phyloP scores from a whole-genome alignment of 2,797 vertebrate species.

The Arremon brunneinucha region DNA sequence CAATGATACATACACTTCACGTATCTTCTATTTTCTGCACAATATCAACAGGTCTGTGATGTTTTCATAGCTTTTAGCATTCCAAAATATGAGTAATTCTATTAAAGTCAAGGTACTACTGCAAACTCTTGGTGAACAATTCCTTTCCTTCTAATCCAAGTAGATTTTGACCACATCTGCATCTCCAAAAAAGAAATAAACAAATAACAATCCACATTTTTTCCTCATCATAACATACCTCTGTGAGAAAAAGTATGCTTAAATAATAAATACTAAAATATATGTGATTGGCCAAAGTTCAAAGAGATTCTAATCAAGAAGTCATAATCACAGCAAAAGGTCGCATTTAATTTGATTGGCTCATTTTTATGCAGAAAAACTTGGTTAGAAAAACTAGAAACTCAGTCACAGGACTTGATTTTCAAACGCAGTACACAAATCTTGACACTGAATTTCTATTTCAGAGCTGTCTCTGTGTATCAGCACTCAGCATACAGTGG shows the following conservation, averaged over 20 bases:
- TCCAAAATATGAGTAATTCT: background rate
- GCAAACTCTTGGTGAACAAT: background rate
- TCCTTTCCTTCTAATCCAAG: background rate
- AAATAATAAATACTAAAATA: slow-evolving; percentile 12
- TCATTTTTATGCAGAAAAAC: slow-evolving; percentile 40
- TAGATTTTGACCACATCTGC: background rate
- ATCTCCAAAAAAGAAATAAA: background rate
- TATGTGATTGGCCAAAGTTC: slow-evolving; percentile 19
- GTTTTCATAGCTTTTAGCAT: background rate
- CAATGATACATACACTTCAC: background rate
- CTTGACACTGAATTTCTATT: background rate
- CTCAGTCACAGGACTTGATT: background rate
- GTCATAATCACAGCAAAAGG: slow-evolving; percentile 41
- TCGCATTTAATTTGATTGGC: slow-evolving; percentile 29
- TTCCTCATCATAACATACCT: background rate
- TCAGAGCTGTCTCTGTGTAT: background rate
- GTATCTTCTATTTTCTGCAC: background rate
- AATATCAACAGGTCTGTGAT: background rate
- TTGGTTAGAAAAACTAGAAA: background rate
- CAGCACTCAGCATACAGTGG: background rate
- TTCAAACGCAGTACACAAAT: background rate
- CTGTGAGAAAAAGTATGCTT: background rate
- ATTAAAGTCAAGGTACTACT: background rate
- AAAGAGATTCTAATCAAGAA: slow-evolving; percentile 41
- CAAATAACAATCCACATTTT: background rate